phyloP scores from a whole-genome alignment of 2,113 vertebrate species.

The Acanthochromis polyacanthus region DNA sequence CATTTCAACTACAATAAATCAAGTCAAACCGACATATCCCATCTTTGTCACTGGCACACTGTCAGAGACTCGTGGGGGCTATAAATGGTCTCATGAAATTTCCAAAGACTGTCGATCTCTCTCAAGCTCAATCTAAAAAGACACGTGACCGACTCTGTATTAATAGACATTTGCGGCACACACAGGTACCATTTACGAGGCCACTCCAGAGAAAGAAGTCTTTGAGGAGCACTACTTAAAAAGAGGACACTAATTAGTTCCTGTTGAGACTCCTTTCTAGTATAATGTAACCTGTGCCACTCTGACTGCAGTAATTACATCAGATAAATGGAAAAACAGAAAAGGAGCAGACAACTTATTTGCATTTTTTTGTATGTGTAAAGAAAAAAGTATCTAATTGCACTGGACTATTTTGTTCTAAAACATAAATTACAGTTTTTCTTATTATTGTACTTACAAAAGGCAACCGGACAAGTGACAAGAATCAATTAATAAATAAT shows the following conservation, averaged over 20 bases:
- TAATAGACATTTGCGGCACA: conserved; percentile 33
- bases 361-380: no score
- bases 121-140: conserved; percentile 30
- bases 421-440: background rate
- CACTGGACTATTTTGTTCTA: no score
- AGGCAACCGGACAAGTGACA: background rate
- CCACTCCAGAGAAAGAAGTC: conserved; percentile 35
- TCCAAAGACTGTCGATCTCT: conserved; percentile 18
- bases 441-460: background rate
- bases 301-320: conserved; percentile 26
- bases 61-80: conserved; percentile 11
- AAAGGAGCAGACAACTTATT: no score
- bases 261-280: conserved; percentile 29
- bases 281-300: background rate
- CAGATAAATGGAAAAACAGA: conserved; percentile 7
- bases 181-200: conserved; percentile 57
- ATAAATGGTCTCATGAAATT: conserved; percentile 21
- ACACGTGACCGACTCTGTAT: conserved; percentile 46
- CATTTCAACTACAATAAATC: conserved; percentile 4
- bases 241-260: conserved; percentile 53
- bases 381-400: no score
- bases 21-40: background rate
- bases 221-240: conserved; percentile 35
- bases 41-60: conserved; percentile 1
- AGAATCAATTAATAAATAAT: no score